These are phyloP conservation scores for Cepaea hortensis DNA, from an alignment of 2,888 invertebrate species.

Conservation along the genomic window DNA sequence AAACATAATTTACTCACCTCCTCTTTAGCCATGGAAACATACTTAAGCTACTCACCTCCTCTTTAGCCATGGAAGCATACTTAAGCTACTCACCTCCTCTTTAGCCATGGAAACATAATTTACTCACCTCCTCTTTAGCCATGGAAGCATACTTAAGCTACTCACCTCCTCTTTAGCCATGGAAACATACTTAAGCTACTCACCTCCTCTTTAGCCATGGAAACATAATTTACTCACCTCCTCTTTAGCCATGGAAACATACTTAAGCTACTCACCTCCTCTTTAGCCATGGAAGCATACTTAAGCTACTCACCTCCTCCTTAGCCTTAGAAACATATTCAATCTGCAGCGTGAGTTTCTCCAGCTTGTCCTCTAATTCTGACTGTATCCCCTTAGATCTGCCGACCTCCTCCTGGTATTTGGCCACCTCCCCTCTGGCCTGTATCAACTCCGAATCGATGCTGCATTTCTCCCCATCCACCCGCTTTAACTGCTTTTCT, in stretches of 20 bases:
- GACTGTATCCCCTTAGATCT: constrained; percentile 53
- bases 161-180: constrained; percentile 61
- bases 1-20: constrained; percentile 55
- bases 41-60: constrained; percentile 6
- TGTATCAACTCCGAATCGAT: constrained; percentile 63
- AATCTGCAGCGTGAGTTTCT: constrained; percentile 60
- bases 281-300: too few relatives aligned
- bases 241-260: too few relatives aligned
- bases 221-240: too few relatives aligned
- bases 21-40: constrained; percentile 55
- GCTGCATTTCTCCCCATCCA: constrained; percentile 64
- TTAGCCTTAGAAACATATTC: constrained; percentile 58
- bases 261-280: too few relatives aligned
- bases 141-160: too few relatives aligned
- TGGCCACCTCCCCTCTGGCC: constrained; percentile 59
- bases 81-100: too few relatives aligned
- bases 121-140: too few relatives aligned
- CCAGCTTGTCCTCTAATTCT: constrained; percentile 57
- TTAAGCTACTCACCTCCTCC: constrained; percentile 57
- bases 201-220: too few relatives aligned
- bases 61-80: too few relatives aligned
- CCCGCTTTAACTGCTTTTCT: constrained; percentile 64
- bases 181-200: too few relatives aligned
- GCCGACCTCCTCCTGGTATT: constrained; percentile 56
- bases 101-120: too few relatives aligned